A percentile compares a stretch with the other conserved stretches of the same genome.
Conservation (phyloP, 2,797 vertebrate species). For the Aulostomus chinensis region DNA sequence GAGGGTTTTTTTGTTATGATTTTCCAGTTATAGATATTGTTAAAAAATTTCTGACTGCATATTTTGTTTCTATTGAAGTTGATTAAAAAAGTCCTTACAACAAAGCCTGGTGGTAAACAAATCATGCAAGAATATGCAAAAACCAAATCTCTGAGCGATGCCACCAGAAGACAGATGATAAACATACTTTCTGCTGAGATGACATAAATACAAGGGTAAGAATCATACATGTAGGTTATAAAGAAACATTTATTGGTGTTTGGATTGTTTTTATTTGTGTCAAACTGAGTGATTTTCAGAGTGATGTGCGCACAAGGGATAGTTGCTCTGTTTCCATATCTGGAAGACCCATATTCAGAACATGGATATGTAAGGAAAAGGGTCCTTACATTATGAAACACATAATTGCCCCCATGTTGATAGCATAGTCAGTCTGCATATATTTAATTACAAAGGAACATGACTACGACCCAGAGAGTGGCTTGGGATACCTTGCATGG, state of each 20-base stretch:
- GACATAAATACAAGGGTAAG: conserved; percentile 36
- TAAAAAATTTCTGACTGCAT: conserved; percentile 14
- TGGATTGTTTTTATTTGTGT: neutral
- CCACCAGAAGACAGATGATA: conserved; percentile 41
- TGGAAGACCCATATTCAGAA: conserved; percentile 24
- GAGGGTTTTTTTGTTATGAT: conserved; percentile 2
- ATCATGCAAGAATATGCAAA: conserved; percentile 40
- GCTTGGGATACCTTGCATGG: conserved; percentile 31
- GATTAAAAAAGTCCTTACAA: conserved; percentile 36
- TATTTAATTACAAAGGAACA: conserved; percentile 21
- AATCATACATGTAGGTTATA: conserved; percentile 7
- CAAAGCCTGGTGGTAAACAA: conserved; percentile 31
- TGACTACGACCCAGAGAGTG: conserved; percentile 38
- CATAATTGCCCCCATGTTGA: conserved; percentile 8
- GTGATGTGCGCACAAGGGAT: conserved; percentile 36
- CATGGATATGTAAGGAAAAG: conserved; percentile 15
- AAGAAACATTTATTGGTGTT: conserved; percentile 3
- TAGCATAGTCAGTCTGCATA: conserved; percentile 5
- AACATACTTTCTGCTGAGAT: conserved; percentile 43
- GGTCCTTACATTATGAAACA: no score
- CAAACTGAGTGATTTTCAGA: neutral
- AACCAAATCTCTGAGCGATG: conserved; percentile 31
- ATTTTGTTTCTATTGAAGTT: conserved; percentile 22
- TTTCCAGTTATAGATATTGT: neutral
- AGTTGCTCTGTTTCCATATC: conserved; percentile 37